These are phyloP conservation scores for Formicarius rufipectus DNA, from an alignment of 2,113 vertebrate genomes.

Conservation along the genomic window DNA sequence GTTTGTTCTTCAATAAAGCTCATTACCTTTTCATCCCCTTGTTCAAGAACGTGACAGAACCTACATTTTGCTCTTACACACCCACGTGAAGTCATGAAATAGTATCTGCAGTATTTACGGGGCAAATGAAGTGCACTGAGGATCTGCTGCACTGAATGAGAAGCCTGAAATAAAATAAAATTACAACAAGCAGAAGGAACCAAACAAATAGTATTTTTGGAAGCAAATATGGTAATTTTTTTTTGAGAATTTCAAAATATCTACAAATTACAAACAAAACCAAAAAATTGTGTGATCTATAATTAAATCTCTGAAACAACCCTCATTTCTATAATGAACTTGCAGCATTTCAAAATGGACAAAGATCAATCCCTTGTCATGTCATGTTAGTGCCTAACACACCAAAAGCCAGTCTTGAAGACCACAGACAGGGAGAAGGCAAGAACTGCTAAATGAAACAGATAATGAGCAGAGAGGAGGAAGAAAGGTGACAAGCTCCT, in stretches of 20 bases:
- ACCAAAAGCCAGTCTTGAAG: not conserved
- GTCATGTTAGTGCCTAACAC: not conserved
- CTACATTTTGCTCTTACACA: conserved; percentile 80
- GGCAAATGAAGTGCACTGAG: conserved; percentile 65
- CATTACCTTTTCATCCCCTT: conserved; percentile 88
- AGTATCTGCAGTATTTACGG: conserved; percentile 83
- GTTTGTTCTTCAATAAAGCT: not conserved
- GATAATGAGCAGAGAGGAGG: not conserved
- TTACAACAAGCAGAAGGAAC: not conserved
- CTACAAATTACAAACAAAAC: not conserved
- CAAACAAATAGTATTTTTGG: not conserved
- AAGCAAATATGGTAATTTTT: not conserved
- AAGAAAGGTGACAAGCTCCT: not conserved
- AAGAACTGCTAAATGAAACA: not conserved
- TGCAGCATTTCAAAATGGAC: not conserved
- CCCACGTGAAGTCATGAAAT: conserved; percentile 82
- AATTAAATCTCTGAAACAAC: not conserved
- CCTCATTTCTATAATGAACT: not conserved
- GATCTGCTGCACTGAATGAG: conserved; percentile 57
- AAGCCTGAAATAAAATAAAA: conserved; percentile 37
- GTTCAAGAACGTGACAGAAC: conserved; percentile 80
- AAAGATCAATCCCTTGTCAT: not conserved
- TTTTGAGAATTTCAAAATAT: not conserved
- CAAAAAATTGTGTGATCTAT: not conserved
- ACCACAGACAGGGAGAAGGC: not conserved